These are phyloP conservation scores for Enoplosus armatus DNA, from an alignment of 2,797 vertebrate genomes.

Conservation along the genomic window DNA sequence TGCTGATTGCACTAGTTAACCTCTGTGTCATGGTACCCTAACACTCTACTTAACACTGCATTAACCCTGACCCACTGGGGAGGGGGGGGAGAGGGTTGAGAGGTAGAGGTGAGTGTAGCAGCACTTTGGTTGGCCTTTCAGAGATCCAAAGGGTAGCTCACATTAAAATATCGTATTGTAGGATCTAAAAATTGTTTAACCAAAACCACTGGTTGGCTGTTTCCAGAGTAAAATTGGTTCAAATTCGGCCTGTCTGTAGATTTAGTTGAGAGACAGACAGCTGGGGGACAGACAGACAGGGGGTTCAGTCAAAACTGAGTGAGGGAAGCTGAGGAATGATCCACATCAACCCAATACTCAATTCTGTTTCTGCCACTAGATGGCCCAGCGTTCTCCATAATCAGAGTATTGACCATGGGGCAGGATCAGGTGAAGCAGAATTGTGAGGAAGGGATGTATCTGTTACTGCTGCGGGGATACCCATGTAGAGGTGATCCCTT, in stretches of 20 bases:
- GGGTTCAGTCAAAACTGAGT: conserved; percentile 73
- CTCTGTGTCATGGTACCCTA: conserved; percentile 81
- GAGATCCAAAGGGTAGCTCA: conserved; percentile 59
- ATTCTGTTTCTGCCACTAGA: conserved; percentile 82
- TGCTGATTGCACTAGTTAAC: conserved; percentile 77
- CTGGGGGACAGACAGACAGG: conserved; percentile 80
- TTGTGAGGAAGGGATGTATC: conserved; percentile 69
- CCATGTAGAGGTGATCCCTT: conserved; percentile 70
- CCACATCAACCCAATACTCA: conserved; percentile 64
- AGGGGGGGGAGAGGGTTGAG: conserved; percentile 78
- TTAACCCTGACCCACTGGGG: conserved; percentile 80
- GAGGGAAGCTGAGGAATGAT: conserved; percentile 70
- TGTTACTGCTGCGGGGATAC: conserved; percentile 69
- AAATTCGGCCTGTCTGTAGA: conserved; percentile 70
- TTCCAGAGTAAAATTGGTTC: conserved; percentile 36
- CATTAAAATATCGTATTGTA: conserved; percentile 30
- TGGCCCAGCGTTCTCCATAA: conserved; percentile 74
- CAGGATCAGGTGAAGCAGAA: conserved; percentile 70
- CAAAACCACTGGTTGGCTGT: conserved; percentile 53
- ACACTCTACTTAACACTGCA: conserved; percentile 78
- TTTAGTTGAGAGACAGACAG: conserved; percentile 75
- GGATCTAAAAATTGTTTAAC: conserved; percentile 28
- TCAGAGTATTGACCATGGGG: conserved; percentile 70
- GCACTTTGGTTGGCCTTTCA: conserved; percentile 77
- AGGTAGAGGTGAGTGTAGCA: conserved; percentile 85